Evolutionary conservation across 2,113 vertebrate genomes (phyloP).

Genomic region (Falcunculus frontatus): DNA sequence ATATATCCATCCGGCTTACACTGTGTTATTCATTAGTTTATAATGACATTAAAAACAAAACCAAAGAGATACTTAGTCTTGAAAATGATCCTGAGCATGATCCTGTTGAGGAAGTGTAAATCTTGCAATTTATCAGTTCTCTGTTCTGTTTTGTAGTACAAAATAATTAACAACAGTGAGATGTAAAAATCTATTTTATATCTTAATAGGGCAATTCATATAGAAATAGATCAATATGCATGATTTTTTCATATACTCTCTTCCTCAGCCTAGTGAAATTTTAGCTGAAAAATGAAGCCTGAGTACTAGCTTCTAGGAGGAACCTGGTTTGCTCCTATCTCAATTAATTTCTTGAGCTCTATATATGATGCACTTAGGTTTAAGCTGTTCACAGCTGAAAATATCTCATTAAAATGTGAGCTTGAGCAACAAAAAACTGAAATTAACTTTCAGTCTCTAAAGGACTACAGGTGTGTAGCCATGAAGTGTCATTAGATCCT

Average conservation of each 20-base stretch:
- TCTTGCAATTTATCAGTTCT: not conserved
- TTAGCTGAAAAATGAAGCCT: not conserved
- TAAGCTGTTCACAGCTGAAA: not conserved
- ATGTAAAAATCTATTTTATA: not conserved
- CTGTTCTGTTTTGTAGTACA: not conserved
- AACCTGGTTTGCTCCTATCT: not conserved
- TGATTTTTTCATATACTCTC: not conserved
- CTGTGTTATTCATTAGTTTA: not conserved
- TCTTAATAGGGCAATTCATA: not conserved
- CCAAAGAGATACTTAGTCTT: not conserved
- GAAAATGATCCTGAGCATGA: not conserved
- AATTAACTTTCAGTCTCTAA: not conserved
- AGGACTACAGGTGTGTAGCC: not conserved
- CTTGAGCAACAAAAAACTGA: not conserved
- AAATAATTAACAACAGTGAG: not conserved
- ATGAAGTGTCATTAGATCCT: not conserved
- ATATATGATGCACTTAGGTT: not conserved
- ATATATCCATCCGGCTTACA: accelerated
- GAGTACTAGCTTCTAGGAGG: not conserved
- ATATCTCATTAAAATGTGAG: not conserved
- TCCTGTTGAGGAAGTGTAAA: not conserved
- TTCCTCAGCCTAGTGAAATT: not conserved
- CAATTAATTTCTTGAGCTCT: not conserved
- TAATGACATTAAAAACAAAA: not conserved
- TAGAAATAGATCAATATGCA: not conserved